Evolutionary conservation across 2,113 vertebrate genomes (phyloP), one percentile per base, ranked within the genome.

Genomic region (Calyptommatus sinebrachiatus): DNA sequence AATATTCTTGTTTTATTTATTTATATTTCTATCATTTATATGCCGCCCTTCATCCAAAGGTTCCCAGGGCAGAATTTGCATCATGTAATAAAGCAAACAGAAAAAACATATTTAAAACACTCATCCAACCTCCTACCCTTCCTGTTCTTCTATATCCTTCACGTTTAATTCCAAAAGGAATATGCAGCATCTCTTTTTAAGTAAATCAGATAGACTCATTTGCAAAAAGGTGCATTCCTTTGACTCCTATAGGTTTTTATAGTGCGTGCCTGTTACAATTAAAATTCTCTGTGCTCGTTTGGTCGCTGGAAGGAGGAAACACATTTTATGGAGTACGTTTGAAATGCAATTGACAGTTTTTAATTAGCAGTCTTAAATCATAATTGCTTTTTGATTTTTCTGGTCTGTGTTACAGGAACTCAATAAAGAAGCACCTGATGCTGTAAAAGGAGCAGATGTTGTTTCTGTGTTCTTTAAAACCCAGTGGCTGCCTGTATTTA

Each of bases 371-470:
- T 88, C 91, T 80, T 88, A 83, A 87, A 85, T 88, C 71, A 81
- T 71, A 86, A 86, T 84, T 87, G 83, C 70, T 85, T 88, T 81
- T 85, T 79, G 78, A 61, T 90, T 90, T 87, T 86, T 57, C 87
- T 84, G 82, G 88, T 83, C 81, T 87, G 69, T 73, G 76, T 84
- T 85, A 71, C 88, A 79, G 74, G 69, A 18, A 50, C 68, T 5
- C 87, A 87, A 90, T 78, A 88, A 89, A 77, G 71, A 85, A 70
- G 77, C 87, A 91, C 88, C 87, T 91, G 89, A 86, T n/a, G 80
- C 88, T 86, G 46, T 89, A 85, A 90, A 90, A 91, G 79, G 11
- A 50, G 8, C 89, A 90, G 86, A 85, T 91, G 83, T 71, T 80
- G 76, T 74, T 78, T 72, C 66, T 62, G 71, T 68, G 60, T 83